Conservation (phyloP, 2,888 invertebrate genomes). For the Nasonovia ribisnigri region DNA sequence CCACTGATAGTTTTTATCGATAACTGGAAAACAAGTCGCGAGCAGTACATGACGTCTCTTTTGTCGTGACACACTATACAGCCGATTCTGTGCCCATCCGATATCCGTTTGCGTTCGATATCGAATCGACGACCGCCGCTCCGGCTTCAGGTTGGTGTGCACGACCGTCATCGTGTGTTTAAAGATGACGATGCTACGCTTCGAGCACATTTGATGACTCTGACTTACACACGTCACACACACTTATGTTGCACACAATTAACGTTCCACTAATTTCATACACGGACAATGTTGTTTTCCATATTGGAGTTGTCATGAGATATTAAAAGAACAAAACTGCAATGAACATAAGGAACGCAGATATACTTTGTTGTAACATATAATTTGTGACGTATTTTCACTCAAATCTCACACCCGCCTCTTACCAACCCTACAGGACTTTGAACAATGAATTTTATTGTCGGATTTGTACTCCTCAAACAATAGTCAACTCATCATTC, state of each 20-base stretch:
- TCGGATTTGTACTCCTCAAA: neutral
- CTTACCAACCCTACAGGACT: no score
- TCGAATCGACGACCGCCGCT: neutral
- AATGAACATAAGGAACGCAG: neutral
- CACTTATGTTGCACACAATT: neutral
- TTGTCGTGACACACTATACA: no score
- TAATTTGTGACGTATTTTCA: neutral
- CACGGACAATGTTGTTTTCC: neutral
- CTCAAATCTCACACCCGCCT: neutral
- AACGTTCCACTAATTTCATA: neutral
- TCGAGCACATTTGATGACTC: neutral
- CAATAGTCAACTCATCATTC: neutral
- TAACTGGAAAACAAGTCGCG: neutral
- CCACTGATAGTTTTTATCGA: neutral
- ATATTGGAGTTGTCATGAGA: neutral
- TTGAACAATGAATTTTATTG: neutral
- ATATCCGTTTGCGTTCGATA: neutral
- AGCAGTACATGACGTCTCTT: neutral
- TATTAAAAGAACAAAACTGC: neutral
- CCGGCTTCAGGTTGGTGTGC: neutral
- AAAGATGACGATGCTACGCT: neutral
- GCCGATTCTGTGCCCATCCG: neutral
- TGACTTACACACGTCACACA: neutral
- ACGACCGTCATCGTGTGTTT: neutral
- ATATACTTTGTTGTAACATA: neutral